These are phyloP conservation scores for Deilephila porcellus DNA, from an alignment of 2,888 invertebrate species.

Conservation along the genomic window DNA sequence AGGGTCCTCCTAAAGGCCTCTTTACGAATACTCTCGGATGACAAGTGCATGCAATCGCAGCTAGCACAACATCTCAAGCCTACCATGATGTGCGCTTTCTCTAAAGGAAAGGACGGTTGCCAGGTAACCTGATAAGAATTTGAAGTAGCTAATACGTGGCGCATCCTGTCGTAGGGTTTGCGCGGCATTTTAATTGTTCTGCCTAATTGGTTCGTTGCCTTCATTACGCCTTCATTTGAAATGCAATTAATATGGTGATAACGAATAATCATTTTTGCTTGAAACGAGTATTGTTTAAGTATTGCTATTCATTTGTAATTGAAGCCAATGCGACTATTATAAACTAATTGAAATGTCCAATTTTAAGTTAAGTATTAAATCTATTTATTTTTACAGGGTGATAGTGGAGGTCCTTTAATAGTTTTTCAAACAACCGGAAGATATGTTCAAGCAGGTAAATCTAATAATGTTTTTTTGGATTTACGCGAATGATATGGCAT, in stretches of 20 bases:
- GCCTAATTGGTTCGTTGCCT: not conserved
- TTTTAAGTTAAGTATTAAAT: too few species aligned
- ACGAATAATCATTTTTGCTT: too few species aligned
- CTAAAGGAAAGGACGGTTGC: slow-evolving; percentile 86
- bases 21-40: slow-evolving; percentile 72
- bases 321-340: too few species aligned
- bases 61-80: slow-evolving; percentile 75
- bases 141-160: slow-evolving; percentile 6
- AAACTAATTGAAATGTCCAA: too few species aligned
- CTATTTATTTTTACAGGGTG: slow-evolving; percentile 78
- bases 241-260: too few species aligned
- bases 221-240: too few species aligned
- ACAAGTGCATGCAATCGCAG: slow-evolving; percentile 71
- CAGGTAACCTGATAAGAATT: slow-evolving; percentile 72
- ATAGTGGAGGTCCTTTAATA: slow-evolving; percentile 87
- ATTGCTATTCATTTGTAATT: too few species aligned
- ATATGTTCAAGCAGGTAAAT: slow-evolving; percentile 85
- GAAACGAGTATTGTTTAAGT: too few species aligned
- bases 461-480: not conserved
- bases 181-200: not conserved
- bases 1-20: slow-evolving; percentile 76
- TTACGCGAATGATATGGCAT: too few species aligned
- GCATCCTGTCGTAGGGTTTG: slow-evolving; percentile 7
- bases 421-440: slow-evolving; percentile 79
- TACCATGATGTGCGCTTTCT: slow-evolving; percentile 86